These are phyloP conservation scores for Aegypius monachus DNA, from an alignment of 2,113 vertebrate species.

Conservation along the genomic window DNA sequence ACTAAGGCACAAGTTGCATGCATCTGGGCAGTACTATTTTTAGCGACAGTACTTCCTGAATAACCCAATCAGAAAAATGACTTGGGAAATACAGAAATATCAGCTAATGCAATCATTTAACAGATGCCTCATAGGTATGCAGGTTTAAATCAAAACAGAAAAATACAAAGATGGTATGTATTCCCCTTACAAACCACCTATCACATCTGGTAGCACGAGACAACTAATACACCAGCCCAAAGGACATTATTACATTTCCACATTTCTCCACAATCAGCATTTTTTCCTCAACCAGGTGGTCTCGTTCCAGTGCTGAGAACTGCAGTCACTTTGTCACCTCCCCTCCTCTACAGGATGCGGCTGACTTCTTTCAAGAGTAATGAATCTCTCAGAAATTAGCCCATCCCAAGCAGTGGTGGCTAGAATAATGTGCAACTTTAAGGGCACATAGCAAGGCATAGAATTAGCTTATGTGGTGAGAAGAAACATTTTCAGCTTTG, in stretches of 20 bases:
- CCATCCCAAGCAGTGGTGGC: fast-evolving
- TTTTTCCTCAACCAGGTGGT: background rate
- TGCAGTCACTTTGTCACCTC: background rate
- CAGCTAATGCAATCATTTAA: background rate
- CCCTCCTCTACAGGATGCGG: background rate
- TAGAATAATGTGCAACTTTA: background rate
- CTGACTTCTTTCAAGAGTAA: background rate
- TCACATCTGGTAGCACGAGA: fast-evolving
- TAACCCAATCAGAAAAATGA: background rate
- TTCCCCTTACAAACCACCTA: background rate
- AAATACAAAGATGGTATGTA: background rate
- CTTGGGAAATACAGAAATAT: background rate
- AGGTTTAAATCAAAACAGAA: background rate
- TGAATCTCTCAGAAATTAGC: background rate
- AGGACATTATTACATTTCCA: background rate
- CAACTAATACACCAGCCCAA: background rate
- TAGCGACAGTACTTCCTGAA: background rate
- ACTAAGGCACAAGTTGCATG: fast-evolving
- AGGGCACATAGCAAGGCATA: background rate
- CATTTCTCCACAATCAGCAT: background rate
- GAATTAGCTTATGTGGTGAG: background rate
- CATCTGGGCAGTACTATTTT: background rate
- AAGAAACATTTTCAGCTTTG: background rate
- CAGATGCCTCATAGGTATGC: background rate
- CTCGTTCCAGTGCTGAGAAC: background rate